These are phyloP conservation scores for Sphaeridia pumilis DNA, from an alignment of 2,888 invertebrate species.

Conservation along the genomic window DNA sequence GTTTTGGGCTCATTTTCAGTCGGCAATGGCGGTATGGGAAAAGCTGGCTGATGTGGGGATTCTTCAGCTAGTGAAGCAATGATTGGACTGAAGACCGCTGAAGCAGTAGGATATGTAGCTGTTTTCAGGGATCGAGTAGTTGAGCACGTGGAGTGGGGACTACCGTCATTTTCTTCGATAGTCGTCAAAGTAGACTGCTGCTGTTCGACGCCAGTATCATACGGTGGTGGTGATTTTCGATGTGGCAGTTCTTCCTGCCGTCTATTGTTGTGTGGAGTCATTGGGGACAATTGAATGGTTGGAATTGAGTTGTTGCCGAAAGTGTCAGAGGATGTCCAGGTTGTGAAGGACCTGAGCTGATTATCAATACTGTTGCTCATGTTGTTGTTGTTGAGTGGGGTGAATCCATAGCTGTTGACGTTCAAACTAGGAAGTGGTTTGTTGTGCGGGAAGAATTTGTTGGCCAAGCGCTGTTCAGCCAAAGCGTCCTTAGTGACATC, in stretches of 20 bases:
- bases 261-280: background rate
- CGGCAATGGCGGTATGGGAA: conserved; percentile 2
- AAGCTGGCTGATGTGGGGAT: background rate
- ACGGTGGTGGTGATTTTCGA: conserved; percentile 11
- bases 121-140: conserved; percentile 23
- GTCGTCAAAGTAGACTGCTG: conserved; percentile 64
- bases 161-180: conserved; percentile 70
- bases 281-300: background rate
- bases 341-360: no score
- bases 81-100: conserved; percentile 27
- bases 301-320: conserved; percentile 8
- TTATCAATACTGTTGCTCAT: background rate
- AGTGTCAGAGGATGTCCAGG: conserved; percentile 1
- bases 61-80: conserved; percentile 18
- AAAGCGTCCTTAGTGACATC: conserved; percentile 65
- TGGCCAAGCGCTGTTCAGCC: background rate
- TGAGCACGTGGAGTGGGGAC: conserved; percentile 48
- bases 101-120: conserved; percentile 31
- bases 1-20: background rate
- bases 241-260: background rate
- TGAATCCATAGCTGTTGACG: background rate
- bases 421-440: background rate
- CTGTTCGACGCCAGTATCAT: conserved; percentile 8
- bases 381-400: background rate
- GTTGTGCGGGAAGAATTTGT: background rate